These are phyloP conservation scores for Masnerella sp. DNA, from an alignment of 2,888 invertebrate genomes.

Conservation along the genomic window DNA sequence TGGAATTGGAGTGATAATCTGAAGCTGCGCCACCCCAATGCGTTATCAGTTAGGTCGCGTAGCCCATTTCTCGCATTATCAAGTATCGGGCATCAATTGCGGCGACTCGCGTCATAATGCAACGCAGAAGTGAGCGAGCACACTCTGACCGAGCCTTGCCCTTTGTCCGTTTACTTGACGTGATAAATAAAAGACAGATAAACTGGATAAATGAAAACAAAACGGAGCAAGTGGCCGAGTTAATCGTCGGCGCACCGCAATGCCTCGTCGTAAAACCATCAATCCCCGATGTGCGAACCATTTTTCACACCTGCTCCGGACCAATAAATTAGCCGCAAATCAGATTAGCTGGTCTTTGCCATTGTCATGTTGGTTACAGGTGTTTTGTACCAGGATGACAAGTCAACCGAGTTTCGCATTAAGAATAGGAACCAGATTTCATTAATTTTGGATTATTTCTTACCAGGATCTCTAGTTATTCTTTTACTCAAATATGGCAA, in stretches of 20 bases:
- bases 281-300: no score
- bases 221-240: conserved; percentile 3
- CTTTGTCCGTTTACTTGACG: conserved; percentile 32
- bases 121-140: conserved; percentile 13
- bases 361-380: no score
- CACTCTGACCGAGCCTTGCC: conserved; percentile 24
- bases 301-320: conserved; percentile 7
- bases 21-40: neutral
- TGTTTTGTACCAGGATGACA: no score
- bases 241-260: conserved; percentile 7
- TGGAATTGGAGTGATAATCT: no score
- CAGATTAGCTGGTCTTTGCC: no score
- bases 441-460: no score
- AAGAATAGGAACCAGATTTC: no score
- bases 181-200: conserved; percentile 38
- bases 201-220: conserved; percentile 21
- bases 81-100: conserved; percentile 34
- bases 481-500: no score
- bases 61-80: conserved; percentile 26
- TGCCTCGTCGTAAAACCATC: conserved; percentile 11
- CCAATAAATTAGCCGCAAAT: conserved; percentile 21
- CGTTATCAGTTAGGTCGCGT: conserved; percentile 9
- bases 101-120: conserved; percentile 17
- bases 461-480: no score
- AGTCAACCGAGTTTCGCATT: no score